Base-by-base conservation (phyloP, 1,140 invertebrate species). In the Saccostrea glomerata region DNA sequence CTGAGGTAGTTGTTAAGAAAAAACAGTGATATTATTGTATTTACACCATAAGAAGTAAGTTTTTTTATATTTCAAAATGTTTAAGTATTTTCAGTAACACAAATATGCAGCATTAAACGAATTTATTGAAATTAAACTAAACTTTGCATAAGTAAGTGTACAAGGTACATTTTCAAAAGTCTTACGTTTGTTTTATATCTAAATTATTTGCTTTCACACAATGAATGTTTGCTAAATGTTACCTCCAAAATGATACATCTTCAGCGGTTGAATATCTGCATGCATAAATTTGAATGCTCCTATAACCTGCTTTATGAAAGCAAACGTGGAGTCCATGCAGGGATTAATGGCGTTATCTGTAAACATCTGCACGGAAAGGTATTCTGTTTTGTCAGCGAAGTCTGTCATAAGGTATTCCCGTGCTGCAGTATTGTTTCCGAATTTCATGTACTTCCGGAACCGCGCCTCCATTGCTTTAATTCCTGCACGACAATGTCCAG, bases 331-430 rank as follows among this genome's bases (percentile, higher is more conserved):
- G 5, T 92, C 88, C 11, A 94, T 88, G 58, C 94, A 95, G 7
- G 94, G 93, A 88, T 95, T 94, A 0, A 94, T 91, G 7, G 94
- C 92, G 83, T 94, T 93, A 86, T 95, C 93, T 12, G 87, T 91
- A 84, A 92, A 95, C 86, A 90, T 84, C 90, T 95, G 94, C 2
- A 93, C 91, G 0, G 93, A 92, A 12, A 90, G 47, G 77, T 95
- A 94, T 12, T 90, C 23, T 5, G 94, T 93, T 25, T 36, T 88
- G 82, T 95, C 94, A 17, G 91, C 70, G 7, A 84, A 86, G 60
- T 95, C 94, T 15, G 91, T 87, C 66, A 95, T 86, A 3, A 90
- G 82, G 86, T 91, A 93, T 40, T 91, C 66, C 30, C 89, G 84
- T 20, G 92, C 90, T 3, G 89, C 87, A 2, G 77, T 82, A n/a